Base-by-base conservation (phyloP, 35 echinoderm and acorn worm species). In the Patiria miniata region DNA sequence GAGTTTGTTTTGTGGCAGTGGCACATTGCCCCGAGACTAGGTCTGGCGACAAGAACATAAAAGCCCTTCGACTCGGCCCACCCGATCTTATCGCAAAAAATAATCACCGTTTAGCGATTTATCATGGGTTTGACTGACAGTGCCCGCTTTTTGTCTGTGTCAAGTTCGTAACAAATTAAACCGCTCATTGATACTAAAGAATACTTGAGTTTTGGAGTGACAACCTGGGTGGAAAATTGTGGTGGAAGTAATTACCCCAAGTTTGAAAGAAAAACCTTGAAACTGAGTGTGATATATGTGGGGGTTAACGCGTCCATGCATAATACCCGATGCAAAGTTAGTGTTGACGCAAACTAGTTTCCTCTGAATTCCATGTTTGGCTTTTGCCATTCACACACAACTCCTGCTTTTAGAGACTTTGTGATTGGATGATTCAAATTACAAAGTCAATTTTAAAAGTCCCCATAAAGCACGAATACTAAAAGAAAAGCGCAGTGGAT, bases 141-240 rank as follows among this genome's bases (percentile, higher is more conserved):
- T 34, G 65, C 29, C 65, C 65, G 65, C 65, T 73, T 73, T 73
- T 73, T 73, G 65, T 73, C 65, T 30, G 65, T 34, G 65, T 73
- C 65, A 73, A 73, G 65, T 73, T 73, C 26, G 65, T 73, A 73
- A 73, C 65, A 73, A 73, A 73, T 73, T 73, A 73, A 73, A 73
- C 65, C 65, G 65, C 65, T 73, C 65, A 73, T 73, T 73, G 65
- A 73, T 73, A 73, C 26, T 73, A 34, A 73, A 73, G 65, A 73
- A 73, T 34, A 73, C 65, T 73, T 23, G 65, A 73, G 65, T 32
- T 73, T n/a, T 34, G 65, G 65, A 73, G 65, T 73, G 65, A 73
- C 65, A 73, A 73, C 65, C n/a, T 73, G 65, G 21, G 42, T 6
- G 42, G 34, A 73, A 73, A 73, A 73, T 36, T 73, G 65, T 73